Conservation (phyloP, 2,888 invertebrate genomes). For the Harmothoe impar region DNA sequence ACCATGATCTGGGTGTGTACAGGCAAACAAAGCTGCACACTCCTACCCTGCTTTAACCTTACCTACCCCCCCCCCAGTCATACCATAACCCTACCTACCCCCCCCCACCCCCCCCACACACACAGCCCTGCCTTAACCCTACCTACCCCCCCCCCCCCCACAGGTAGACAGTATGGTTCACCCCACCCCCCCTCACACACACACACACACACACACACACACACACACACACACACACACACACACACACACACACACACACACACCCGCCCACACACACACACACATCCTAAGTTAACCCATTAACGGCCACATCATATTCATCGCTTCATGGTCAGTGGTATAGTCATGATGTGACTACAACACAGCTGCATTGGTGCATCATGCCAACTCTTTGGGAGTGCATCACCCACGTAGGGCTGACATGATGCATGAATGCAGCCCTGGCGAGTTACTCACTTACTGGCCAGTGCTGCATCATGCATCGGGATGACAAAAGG, state of each 20-base stretch:
- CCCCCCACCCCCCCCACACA: too few relatives aligned
- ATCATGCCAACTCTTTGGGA: too few relatives aligned
- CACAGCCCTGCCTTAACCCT: not conserved
- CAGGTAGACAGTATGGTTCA: not conserved
- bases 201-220: not conserved
- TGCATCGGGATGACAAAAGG: too few relatives aligned
- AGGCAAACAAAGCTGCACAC: not conserved
- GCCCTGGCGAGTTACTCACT: too few relatives aligned
- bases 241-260: not conserved
- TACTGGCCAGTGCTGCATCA: too few relatives aligned
- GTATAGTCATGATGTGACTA: not conserved
- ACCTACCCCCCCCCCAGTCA: not conserved
- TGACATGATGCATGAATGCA: too few relatives aligned
- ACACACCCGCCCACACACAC: not conserved
- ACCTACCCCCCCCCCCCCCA: too few relatives aligned
- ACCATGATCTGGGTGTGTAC: not conserved
- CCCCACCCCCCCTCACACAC: not conserved
- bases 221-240: not conserved
- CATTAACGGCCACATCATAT: not conserved
- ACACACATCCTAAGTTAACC: not conserved
- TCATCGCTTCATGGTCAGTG: too few relatives aligned
- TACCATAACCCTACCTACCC: not conserved
- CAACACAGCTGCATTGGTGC: too few relatives aligned
- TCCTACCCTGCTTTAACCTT: not conserved
- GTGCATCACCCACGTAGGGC: too few relatives aligned